Percentiles rank a stretch among this genome's conserved stretches.
Conservation (phyloP, 1,140 invertebrate species). For the Condylostylus longicornis region DNA sequence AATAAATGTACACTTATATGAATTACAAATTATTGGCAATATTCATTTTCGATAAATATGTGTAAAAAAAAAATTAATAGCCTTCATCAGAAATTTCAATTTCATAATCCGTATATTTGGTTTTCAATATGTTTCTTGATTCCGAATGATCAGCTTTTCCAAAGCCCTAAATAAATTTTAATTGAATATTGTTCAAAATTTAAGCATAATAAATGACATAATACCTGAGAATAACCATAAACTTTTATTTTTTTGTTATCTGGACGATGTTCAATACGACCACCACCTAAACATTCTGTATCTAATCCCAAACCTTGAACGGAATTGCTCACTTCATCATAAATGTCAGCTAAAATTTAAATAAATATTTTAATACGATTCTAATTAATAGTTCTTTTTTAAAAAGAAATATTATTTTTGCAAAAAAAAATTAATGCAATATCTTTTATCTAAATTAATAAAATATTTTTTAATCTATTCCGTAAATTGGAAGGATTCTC, state of each 20-base stretch:
- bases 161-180: constrained; percentile 17
- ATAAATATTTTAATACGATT: constrained; percentile 3
- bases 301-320: constrained; percentile 34
- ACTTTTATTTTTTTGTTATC: constrained; percentile 48
- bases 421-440: too few species aligned
- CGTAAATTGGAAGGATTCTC: too few species aligned
- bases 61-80: too few species aligned
- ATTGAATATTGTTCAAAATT: neutral
- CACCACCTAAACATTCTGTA: constrained; percentile 57
- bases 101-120: constrained; percentile 21
- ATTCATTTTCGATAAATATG: too few species aligned
- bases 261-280: constrained; percentile 54
- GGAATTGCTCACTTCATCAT: constrained; percentile 36
- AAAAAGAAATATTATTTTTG: too few species aligned
- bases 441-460: too few species aligned
- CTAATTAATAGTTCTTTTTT: too few species aligned
- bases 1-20: too few species aligned
- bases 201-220: neutral
- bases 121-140: constrained; percentile 17
- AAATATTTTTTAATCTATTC: too few species aligned
- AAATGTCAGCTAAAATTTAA: constrained; percentile 43
- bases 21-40: too few species aligned
- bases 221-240: constrained; percentile 61
- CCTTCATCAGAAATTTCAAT: constrained; percentile 30
- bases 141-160: constrained; percentile 28